phyloP scores from a whole-genome alignment of 2,888 invertebrate genomes.

The Pollenia griseotomentosa region DNA sequence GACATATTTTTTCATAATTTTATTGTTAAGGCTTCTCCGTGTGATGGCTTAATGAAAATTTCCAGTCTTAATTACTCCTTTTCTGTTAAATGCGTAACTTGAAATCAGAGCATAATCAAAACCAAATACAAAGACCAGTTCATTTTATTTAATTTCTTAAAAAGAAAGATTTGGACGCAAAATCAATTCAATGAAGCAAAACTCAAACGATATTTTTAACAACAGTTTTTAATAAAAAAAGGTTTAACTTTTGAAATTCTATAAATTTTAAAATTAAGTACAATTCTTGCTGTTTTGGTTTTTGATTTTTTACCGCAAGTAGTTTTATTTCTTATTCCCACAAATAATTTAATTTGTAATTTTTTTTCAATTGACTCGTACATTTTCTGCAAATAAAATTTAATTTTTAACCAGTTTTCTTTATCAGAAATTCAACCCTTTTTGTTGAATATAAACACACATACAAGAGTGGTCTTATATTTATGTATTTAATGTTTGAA shows the following conservation, averaged over 20 bases:
- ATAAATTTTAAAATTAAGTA: neutral
- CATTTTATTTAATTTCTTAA: no score
- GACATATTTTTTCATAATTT: no score
- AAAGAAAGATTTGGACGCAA: no score
- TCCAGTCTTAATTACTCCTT: no score
- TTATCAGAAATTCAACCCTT: neutral
- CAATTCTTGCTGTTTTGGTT: neutral
- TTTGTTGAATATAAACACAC: neutral
- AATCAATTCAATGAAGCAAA: no score
- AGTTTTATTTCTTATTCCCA: conserved; percentile 7
- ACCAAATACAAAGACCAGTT: no score
- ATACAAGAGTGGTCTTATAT: neutral
- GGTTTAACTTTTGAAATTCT: neutral
- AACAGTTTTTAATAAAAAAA: neutral
- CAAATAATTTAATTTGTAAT: neutral
- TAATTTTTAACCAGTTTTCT: conserved; percentile 46
- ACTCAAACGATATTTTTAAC: no score
- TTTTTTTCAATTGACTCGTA: neutral
- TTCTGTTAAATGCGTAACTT: no score
- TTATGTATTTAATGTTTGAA: no score
- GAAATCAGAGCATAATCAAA: no score
- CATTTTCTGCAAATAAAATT: conserved; percentile 35
- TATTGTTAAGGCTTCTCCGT: no score
- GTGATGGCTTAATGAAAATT: no score
- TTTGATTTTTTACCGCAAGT: neutral